Evolutionary conservation across 1,140 invertebrate species (phyloP), one percentile per base, ranked within the genome.

Genomic region (Odontomachus brunneus): DNA sequence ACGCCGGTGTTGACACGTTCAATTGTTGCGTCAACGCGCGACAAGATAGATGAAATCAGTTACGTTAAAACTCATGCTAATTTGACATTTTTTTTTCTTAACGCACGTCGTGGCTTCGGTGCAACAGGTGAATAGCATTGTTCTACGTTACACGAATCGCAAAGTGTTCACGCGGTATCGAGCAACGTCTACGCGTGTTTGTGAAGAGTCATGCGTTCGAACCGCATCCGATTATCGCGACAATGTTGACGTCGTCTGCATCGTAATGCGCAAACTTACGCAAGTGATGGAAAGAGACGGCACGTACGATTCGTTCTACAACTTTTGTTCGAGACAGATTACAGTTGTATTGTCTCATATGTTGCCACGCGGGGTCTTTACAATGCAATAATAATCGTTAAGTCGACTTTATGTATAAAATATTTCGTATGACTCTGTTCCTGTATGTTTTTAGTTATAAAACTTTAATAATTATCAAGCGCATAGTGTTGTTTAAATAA

Each of bases 71-170:
- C 19, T 3, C 53, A 26, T 48, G 33, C 24, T 57, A n/a, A 38
- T 53, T 57, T 78, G 17, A 26, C 22, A 53, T 3, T 7, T 44
- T 80, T 80, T 80, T 76, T 71, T 59, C 75, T 80, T 59, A 48
- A 9, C 9, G n/a, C 4, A 55, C 33, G 29, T 19, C n/a, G 57
- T 26, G 67, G 19, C 38, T 55, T 69, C 19, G 14, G 14, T 59
- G 75, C 65, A 80, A 80, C 75, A 80, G 75, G 75, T 80, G 75
- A 80, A 80, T 57, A 71, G 24, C 75, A 71, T 44, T 69, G 65
- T 69, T 78, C 63, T 78, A 78, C 75, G 75, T 71, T 80, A 80
- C 53, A 38, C 65, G 65, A 71, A 80, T 80, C 57, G 33, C 63
- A 80, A 76, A 80, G 51, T 78, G 63, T 69, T 55, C 15, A 12